Conservation (phyloP, 2,888 invertebrate genomes). For the Acanthosepion pharaonis region DNA sequence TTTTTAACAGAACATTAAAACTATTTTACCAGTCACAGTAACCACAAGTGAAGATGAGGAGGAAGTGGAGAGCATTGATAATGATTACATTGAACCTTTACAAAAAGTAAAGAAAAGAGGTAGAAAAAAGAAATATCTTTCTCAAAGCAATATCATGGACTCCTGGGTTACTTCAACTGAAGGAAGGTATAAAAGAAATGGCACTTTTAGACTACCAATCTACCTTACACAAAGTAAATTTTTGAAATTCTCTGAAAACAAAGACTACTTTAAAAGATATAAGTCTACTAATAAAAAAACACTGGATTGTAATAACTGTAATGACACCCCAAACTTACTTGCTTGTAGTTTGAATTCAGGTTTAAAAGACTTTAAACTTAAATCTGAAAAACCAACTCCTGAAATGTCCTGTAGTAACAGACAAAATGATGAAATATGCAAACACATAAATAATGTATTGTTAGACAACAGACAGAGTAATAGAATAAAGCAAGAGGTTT, state of each 20-base stretch:
- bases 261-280: not conserved
- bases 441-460: too few relatives aligned
- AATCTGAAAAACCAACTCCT: not conserved
- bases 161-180: not conserved
- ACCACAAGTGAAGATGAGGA: slow-evolving; percentile 6
- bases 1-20: slow-evolving; percentile 59
- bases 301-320: not conserved
- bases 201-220: slow-evolving; percentile 33
- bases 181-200: not conserved
- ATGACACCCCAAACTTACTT: not conserved
- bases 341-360: not conserved
- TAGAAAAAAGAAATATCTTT: slow-evolving; percentile 9
- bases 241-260: not conserved
- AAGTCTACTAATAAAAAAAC: not conserved
- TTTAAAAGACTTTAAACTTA: not conserved
- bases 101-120: not conserved
- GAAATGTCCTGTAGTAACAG: not conserved
- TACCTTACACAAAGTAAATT: slow-evolving; percentile 12
- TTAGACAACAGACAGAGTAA: not conserved
- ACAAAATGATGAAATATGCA: too few relatives aligned
- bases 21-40: slow-evolving; percentile 56
- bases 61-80: not conserved
- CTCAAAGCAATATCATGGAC: not conserved
- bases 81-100: not conserved
- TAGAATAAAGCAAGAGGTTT: slow-evolving; percentile 25